Evolutionary conservation across 2,797 vertebrate genomes (phyloP).

Genomic region (Hippopotamyrus pictus): DNA sequence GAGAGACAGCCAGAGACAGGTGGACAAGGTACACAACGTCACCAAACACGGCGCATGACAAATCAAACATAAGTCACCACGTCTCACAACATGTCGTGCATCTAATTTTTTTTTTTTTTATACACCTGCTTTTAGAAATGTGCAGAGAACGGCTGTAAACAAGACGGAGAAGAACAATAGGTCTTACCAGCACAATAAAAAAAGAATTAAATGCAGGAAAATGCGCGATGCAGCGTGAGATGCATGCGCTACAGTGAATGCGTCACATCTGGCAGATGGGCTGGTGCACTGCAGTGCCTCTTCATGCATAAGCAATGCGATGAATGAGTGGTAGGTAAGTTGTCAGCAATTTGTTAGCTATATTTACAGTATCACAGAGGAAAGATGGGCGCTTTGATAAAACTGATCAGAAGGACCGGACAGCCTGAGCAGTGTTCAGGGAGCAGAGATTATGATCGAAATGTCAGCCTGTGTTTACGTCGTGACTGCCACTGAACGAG

Average conservation of each 20-base stretch:
- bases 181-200: not conserved
- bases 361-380: not conserved
- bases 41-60: not conserved
- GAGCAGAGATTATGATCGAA: not conserved
- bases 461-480: not conserved
- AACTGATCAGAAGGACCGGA: not conserved
- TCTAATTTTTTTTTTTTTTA: not conserved
- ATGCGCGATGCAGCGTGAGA: not conserved
- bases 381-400: not conserved
- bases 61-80: not conserved
- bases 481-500: not conserved
- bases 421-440: not conserved
- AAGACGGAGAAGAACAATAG: not conserved
- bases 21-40: conserved; percentile 12
- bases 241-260: not conserved
- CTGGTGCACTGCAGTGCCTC: not conserved
- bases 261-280: not conserved
- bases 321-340: not conserved
- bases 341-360: not conserved
- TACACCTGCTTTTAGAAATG: not conserved
- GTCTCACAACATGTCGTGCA: not conserved
- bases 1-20: not conserved
- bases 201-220: not conserved
- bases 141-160: not conserved
- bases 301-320: not conserved